Evolutionary conservation across 1,140 invertebrate genomes (phyloP), one percentile per base, ranked within the genome.

Genomic region (Nymphalis io): DNA sequence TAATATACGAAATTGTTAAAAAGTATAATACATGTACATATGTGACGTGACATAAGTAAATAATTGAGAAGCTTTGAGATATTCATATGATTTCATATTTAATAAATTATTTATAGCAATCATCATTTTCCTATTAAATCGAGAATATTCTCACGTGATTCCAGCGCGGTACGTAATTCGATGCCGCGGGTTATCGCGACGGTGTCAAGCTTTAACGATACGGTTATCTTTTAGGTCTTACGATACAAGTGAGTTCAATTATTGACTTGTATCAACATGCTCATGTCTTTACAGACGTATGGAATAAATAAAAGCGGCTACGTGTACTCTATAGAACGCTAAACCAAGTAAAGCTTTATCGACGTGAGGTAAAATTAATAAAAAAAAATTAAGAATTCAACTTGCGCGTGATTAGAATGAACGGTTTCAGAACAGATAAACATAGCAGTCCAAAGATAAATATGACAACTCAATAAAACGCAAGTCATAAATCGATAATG

Each of bases 121-220:
- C 13, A 55, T 15, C 13, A 15, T 20, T 44, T 42, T 10, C 40
- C 39, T 42, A 40, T 42, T 46, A 46, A 60, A 63, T 72, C 64
- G 65, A 72, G 70, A 68, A 72, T 62, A 63, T 72, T 68, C 62
- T 61, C 70, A 72, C 70, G 70, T 68, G 70, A 68, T 57, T 57
- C 18, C 42, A 2, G 53, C 48, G 44, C 60, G 38, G 51, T 20
- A 63, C 62, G 58, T 65, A 60, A 40, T 42, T 68, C 62, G 46
- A 48, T 59, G 39, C 55, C 23, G 40, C 46, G 46, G 73, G 73
- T 68, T 74, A 74, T 74, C 73, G 57, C 27, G 33, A 3, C 60
- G 16, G 53, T 66, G 72, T 70, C 72, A 58, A 70, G 68, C 61
- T 11, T 70, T 70, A 39, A 46, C 13, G 73, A 74, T 74, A 74